Base-by-base conservation (phyloP, 2,888 invertebrate species). In the Tortrix viridana region DNA sequence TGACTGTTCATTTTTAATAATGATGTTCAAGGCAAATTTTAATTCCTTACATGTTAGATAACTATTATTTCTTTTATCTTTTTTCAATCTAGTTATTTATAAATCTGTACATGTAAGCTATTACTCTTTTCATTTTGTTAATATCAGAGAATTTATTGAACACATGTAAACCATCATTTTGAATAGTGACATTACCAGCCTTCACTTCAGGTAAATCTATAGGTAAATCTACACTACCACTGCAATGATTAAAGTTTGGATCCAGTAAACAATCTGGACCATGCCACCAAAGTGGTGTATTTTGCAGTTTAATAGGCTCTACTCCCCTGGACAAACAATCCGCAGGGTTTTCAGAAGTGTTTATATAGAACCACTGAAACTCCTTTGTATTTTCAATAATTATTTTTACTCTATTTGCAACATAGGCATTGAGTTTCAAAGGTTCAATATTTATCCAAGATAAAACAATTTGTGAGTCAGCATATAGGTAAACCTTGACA, bases 391-490 rank as follows among this genome's bases (percentile, higher is more conserved):
- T 16, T 16, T 50, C 32, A 18, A n/a, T n/a, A 18, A 50, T 53
- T 5, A n/a, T 19, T 14, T 53, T 41, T 4, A 41, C 41, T 19
- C 37, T 44, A 22, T 44, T 55, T 12, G 55, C 55, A 18, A 55
- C 55, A 55, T 44, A 55, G 12, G 16, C 44, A 9, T 5, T 26
- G 5, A 55, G 41, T 22, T 44, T 43, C 16, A 55, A 7, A 2
- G 55, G 55, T 6, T 55, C 16, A 38, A 12, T 37, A 43, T 12
- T 43, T 14, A 54, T n/a, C 54, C 54, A 54, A 43, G 54, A 19
- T 4, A 54, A 16, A 19, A 54, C 54, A 1, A 54, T 16, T 38
- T 54, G 43, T 22, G 54, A 54, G 16, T 54, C 54, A 37, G 22
- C 16, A 43, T 19, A 54, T 43, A 54, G 22, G 19, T 43, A n/a